phyloP scores from a whole-genome alignment of 2,113 vertebrate genomes.

The Mesocricetus auratus region DNA sequence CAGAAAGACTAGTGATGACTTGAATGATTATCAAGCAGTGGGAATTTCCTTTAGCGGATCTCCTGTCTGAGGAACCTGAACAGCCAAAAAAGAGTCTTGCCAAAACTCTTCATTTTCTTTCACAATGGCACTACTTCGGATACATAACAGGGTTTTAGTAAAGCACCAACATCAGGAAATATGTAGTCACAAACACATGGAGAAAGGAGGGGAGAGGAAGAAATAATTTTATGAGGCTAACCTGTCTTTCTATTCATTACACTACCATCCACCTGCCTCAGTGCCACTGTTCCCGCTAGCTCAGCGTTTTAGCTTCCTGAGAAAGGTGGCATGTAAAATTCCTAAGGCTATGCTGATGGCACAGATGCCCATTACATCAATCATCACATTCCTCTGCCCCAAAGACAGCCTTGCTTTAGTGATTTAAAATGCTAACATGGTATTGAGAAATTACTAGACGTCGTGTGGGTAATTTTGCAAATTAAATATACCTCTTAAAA shows the following conservation, averaged over 20 bases:
- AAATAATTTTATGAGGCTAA: neutral
- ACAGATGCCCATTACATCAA: neutral
- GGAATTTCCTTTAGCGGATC: neutral
- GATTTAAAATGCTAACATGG: conserved; percentile 65
- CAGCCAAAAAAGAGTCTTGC: conserved; percentile 28
- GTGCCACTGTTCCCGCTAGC: neutral
- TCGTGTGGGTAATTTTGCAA: conserved; percentile 61
- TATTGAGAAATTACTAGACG: conserved; percentile 43
- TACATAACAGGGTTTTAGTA: conserved; percentile 16
- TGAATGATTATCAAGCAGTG: conserved; percentile 23
- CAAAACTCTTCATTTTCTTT: conserved; percentile 60
- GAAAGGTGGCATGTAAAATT: conserved; percentile 16
- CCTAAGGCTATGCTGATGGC: neutral
- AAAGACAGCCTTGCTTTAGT: neutral
- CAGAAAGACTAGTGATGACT: neutral
- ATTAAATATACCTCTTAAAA: conserved; percentile 47
- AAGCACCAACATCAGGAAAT: conserved; percentile 49
- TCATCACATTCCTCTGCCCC: conserved; percentile 6
- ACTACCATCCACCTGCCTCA: rapidly evolving
- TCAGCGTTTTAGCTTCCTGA: neutral
- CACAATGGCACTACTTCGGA: conserved; percentile 57
- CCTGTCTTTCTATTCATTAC: neutral
- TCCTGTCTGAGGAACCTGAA: neutral
- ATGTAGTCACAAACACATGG: conserved; percentile 35
- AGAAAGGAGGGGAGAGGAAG: neutral